Percentiles rank a stretch among this genome's conserved stretches.
phyloP scores from a whole-genome alignment of 2,797 vertebrate genomes.

The Oreortyx pictus region DNA sequence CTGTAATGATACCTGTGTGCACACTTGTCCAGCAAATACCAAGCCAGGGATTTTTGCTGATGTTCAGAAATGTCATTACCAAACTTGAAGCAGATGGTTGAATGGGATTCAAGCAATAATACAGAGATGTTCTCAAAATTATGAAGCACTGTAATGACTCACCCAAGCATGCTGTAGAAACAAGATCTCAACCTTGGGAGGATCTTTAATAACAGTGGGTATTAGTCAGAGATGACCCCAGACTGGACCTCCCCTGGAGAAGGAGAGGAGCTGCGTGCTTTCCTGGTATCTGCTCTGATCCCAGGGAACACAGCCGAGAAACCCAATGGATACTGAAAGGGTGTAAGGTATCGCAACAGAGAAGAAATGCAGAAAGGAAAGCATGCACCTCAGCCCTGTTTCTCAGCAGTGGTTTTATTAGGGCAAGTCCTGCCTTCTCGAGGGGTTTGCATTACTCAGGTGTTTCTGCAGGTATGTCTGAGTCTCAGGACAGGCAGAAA shows the following conservation, averaged over 20 bases:
- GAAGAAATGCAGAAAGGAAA: neutral
- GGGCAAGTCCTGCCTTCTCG: neutral
- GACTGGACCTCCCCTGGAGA: neutral
- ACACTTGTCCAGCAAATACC: neutral
- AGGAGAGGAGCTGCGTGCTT: neutral
- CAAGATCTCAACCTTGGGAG: neutral
- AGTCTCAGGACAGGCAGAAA: neutral
- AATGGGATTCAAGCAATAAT: neutral
- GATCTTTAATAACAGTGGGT: neutral
- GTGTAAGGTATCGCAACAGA: neutral
- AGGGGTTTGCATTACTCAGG: neutral
- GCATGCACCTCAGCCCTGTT: neutral
- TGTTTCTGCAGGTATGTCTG: neutral
- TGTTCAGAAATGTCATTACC: neutral
- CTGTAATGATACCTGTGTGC: neutral
- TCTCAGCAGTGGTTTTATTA: neutral
- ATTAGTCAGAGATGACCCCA: neutral
- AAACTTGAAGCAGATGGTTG: slow-evolving; percentile 25
- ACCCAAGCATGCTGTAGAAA: neutral
- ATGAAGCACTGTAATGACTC: neutral
- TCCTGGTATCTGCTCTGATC: neutral
- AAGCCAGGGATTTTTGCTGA: neutral
- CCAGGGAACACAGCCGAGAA: neutral
- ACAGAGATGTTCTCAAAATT: neutral
- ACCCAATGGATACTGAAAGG: neutral